Percentiles rank a stretch among this genome's conserved stretches.
These are phyloP conservation scores for Platynereis dumerilii DNA, from an alignment of 2,888 invertebrate species.

Conservation along the genomic window DNA sequence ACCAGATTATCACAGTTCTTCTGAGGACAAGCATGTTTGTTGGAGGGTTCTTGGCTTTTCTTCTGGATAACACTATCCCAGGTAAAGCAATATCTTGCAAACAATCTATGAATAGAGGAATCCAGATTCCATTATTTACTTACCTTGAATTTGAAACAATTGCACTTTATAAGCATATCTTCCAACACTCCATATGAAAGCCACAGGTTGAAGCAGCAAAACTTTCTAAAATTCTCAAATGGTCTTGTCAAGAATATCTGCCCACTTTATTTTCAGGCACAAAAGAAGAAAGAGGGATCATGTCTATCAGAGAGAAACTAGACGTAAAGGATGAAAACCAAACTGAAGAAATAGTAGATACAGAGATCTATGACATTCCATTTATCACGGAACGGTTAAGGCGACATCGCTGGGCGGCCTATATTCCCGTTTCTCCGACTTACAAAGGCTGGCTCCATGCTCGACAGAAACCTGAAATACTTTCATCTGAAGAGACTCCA, in stretches of 20 bases:
- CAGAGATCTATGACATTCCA: conserved; percentile 12
- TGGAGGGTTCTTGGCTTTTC: conserved; percentile 61
- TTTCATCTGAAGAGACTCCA: no score
- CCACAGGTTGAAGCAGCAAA: no score
- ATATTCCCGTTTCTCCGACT: conserved; percentile 18
- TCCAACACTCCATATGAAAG: no score
- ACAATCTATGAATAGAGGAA: no score
- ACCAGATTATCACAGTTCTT: conserved; percentile 44
- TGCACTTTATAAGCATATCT: no score
- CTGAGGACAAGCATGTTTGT: conserved; percentile 61
- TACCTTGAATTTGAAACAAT: no score
- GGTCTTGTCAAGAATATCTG: no score
- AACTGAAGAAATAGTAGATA: neutral
- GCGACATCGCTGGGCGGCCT: conserved; percentile 13
- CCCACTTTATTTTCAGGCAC: no score
- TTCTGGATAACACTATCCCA: conserved; percentile 63
- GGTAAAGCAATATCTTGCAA: conserved; percentile 34
- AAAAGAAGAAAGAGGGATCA: conserved; percentile 14
- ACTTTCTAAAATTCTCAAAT: no score
- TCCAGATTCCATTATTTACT: no score
- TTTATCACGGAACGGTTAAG: conserved; percentile 11
- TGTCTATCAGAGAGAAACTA: neutral
- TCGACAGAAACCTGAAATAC: no score
- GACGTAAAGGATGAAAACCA: neutral
- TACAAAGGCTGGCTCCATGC: conserved; percentile 5